Conservation (phyloP, 2,797 vertebrate genomes). For the Mormyrops attenuatus region DNA sequence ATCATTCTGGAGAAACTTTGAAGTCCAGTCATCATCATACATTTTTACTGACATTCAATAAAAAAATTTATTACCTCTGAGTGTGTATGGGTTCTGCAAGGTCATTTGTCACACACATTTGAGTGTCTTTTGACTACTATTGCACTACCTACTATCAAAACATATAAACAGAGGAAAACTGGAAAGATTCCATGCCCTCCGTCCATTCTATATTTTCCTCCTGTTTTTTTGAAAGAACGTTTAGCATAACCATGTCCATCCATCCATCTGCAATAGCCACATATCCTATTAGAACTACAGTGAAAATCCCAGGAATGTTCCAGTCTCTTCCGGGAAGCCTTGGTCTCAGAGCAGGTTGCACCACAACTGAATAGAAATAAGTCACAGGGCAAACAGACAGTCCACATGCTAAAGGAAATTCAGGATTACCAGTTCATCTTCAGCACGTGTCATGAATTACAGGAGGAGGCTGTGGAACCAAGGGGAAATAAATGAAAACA, state of each 20-base stretch:
- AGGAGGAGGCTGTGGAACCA: background rate
- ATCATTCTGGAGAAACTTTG: background rate
- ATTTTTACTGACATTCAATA: background rate
- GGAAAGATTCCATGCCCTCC: background rate
- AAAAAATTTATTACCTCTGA: background rate
- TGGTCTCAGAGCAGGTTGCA: background rate
- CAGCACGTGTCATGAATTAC: background rate
- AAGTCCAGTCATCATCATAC: background rate
- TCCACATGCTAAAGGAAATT: background rate
- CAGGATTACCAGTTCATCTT: background rate
- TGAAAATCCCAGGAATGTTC: too few species aligned
- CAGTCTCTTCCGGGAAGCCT: background rate
- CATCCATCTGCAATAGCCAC: background rate
- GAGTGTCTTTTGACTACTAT: background rate
- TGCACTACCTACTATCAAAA: background rate
- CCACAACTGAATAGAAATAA: background rate
- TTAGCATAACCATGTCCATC: background rate
- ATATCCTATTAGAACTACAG: background rate
- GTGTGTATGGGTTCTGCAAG: background rate
- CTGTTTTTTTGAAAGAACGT: background rate
- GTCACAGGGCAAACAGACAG: background rate
- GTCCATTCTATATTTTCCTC: background rate
- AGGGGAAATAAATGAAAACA: background rate
- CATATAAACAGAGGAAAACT: background rate
- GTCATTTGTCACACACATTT: constrained; percentile 1